These are phyloP conservation scores for Oxyruncus cristatus DNA, from an alignment of 2,113 vertebrate genomes.

Conservation along the genomic window DNA sequence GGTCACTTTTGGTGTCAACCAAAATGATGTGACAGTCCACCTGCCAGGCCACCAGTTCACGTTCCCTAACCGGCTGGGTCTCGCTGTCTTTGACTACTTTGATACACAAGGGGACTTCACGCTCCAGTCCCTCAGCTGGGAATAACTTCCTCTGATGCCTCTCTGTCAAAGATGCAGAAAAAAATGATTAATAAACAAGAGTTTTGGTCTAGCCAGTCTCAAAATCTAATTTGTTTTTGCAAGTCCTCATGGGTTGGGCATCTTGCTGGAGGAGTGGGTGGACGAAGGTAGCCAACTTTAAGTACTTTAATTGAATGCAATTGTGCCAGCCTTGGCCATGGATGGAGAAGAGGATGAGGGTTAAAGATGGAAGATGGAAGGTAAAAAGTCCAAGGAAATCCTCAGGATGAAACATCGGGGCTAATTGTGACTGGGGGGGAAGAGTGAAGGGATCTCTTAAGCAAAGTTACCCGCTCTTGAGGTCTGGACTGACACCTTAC, in stretches of 20 bases:
- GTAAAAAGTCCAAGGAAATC: background rate
- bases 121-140: constrained; percentile 64
- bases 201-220: constrained; percentile 31
- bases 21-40: constrained; percentile 61
- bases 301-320: too few relatives aligned
- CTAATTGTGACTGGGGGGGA: background rate
- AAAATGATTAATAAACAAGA: constrained; percentile 44
- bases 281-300: background rate
- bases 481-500: background rate
- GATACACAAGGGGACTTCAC: constrained; percentile 63
- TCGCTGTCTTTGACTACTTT: constrained; percentile 67
- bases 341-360: background rate
- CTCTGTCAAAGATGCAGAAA: background rate
- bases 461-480: rapidly evolving
- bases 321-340: background rate
- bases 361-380: background rate
- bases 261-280: background rate
- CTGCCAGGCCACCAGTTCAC: constrained; percentile 71
- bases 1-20: constrained; percentile 59
- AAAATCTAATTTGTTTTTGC: background rate
- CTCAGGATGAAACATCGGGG: rapidly evolving
- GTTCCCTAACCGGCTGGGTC: constrained; percentile 68
- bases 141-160: constrained; percentile 23
- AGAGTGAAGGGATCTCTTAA: background rate
- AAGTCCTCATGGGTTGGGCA: background rate